phyloP scores from a whole-genome alignment of 2,797 vertebrate species.

The Myotis daubentonii region DNA sequence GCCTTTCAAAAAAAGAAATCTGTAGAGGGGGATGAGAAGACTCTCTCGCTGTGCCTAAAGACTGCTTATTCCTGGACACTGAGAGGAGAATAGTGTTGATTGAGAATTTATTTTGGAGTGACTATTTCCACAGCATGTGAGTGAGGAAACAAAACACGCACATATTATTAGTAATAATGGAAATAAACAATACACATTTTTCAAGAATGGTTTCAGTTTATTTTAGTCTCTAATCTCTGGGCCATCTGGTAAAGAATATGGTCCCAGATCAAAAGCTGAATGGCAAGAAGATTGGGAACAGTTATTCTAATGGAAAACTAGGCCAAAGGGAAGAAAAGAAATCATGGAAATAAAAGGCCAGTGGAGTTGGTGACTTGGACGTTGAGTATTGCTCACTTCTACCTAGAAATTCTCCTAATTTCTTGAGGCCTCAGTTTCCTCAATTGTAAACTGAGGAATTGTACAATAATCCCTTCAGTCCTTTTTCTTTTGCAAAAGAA shows the following conservation, averaged over 20 bases:
- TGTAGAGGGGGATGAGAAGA: neutral
- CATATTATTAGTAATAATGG: slow-evolving; percentile 74
- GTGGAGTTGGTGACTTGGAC: neutral
- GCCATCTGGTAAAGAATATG: slow-evolving; percentile 72
- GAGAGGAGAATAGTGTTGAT: slow-evolving; percentile 75
- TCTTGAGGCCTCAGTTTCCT: neutral
- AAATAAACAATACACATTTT: slow-evolving; percentile 66
- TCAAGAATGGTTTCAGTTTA: slow-evolving; percentile 71
- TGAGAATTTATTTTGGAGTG: slow-evolving; percentile 72
- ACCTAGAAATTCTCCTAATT: neutral
- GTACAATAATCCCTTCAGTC: neutral
- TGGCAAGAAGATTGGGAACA: slow-evolving; percentile 28
- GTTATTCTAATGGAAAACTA: slow-evolving; percentile 60
- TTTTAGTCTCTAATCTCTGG: slow-evolving; percentile 50
- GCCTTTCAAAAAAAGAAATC: slow-evolving; percentile 42
- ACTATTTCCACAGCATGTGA: slow-evolving; percentile 54
- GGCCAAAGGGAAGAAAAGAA: slow-evolving; percentile 55
- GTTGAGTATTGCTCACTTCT: neutral
- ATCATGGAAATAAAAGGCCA: neutral
- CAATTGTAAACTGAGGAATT: neutral
- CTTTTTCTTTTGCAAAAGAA: neutral
- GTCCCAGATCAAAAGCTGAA: slow-evolving; percentile 47
- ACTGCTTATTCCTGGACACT: slow-evolving; percentile 60
- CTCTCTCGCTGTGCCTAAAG: neutral
- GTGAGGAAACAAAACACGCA: neutral